Evolutionary conservation across 2,113 vertebrate species (phyloP), one percentile per base, ranked within the genome.

Genomic region (Catharus bicknelli): DNA sequence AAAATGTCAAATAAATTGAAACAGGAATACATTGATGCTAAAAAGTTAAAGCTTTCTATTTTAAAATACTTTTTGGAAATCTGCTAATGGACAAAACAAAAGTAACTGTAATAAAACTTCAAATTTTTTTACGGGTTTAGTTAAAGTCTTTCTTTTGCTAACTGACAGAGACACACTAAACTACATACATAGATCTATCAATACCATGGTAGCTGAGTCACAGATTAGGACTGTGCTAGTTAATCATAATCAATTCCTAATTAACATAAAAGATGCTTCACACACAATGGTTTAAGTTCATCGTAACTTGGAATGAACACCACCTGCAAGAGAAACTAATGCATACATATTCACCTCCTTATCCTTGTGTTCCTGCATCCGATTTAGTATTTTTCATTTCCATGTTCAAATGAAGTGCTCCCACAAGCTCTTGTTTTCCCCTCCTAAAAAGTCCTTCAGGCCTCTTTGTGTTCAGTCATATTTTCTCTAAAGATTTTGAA

Each of bases 51-150:
- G 48, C 10, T 93, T 73, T 95, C 68, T 94, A 57, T 51, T 95
- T 87, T 78, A 12, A 92, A 93, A 91, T 62, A 66, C 54, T 87
- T 93, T 84, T 79, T 88, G 42, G 90, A 93, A 95, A 95, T 78
- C 82, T 83, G 64, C 54, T 73, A 83, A 73, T 77, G 43, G 42
- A 36, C 42, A 79, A 95, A 95, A 75, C 11, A 45, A 58, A 91
- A 76, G 29, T 68, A 94, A 70, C 68, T 90, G 83, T 83, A 91
- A 54, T 92, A 29, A 91, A 93, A 86, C 27, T 61, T 27, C 13
- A 68, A 77, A 54, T 18, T 1, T 11, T 77, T 77, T 80, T 57
- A 83, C 11, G 36, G 13, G 59, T 62, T 80, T 47, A 68, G 34
- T 32, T 61, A 29, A 53, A 43, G 18, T 22, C 11, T 63, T 74